Evolutionary conservation across 2,888 invertebrate species (phyloP), one percentile per base, ranked within the genome.

Genomic region (Cheilosia urbana): DNA sequence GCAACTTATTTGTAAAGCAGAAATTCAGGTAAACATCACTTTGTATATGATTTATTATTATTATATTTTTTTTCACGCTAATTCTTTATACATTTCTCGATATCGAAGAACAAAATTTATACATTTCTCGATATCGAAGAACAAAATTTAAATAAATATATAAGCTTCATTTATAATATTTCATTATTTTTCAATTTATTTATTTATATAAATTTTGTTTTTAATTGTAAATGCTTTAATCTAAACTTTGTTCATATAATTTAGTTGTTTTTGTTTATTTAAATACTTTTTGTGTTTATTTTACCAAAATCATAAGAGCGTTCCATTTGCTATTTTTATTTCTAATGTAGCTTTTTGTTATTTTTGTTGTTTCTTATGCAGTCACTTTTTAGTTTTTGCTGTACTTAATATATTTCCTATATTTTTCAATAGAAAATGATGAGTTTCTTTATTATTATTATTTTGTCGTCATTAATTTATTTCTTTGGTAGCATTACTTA

Each of bases 271-370:
- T 55, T 73, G 21, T 76, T 57, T 68, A 73, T 62, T 82, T 47
- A 60, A 47, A 66, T 51, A 37, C 45, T 60, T 75, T 62, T 71
- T 68, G 45, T 57, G 11, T 71, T 60, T 53, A 55, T 60, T 57
- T 82, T 87, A 82, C 87, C 82, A 87, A 87, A 87, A 87, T 87
- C 87, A 87, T 87, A 82, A 87, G 87, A 87, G 82, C 87, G 81
- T 82, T 87, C 72, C 82, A 58, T 75, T 87, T 81, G 55, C 63
- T 55, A 58, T 76, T 81, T 53, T 80, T 81, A 47, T 15, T 21
- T 7, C n/a, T 47, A 79, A 62, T 72, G 62, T 85, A 76, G 76
- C 76, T 75, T 68, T 60, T 40, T 80, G 30, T 68, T 66, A 13
- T 37, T 37, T 37, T 37, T 55, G 34, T 63, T 78, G 24, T 55